Evolutionary conservation across 2,888 invertebrate genomes (phyloP).

Genomic region (Caenorhabditis uteleia): DNA sequence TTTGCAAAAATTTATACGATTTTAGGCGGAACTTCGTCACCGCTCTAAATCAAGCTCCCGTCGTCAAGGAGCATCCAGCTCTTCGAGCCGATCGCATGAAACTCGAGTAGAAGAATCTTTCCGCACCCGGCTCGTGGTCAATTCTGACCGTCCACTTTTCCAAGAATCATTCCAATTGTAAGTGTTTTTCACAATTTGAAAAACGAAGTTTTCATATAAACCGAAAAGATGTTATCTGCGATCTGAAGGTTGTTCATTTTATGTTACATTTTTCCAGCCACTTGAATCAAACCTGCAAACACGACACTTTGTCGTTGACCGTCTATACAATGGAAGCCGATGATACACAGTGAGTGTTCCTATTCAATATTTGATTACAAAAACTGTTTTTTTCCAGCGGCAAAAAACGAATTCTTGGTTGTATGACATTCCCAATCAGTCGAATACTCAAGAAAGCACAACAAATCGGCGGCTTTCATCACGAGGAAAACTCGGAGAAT

Average conservation of each 20-base stretch:
- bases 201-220: not conserved
- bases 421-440: slow-evolving; percentile 58
- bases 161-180: slow-evolving; percentile 49
- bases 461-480: slow-evolving; percentile 11
- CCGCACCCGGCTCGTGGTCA: slow-evolving; percentile 40
- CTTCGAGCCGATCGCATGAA: slow-evolving; percentile 4
- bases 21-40: slow-evolving; percentile 30
- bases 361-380: not conserved
- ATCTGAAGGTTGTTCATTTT: too few relatives aligned
- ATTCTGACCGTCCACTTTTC: slow-evolving; percentile 46
- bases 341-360: slow-evolving; percentile 16
- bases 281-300: slow-evolving; percentile 29
- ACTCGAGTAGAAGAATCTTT: slow-evolving; percentile 22
- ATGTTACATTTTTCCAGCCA: slow-evolving; percentile 25
- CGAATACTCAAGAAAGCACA: slow-evolving; percentile 43
- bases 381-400: slow-evolving; percentile 7
- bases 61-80: slow-evolving; percentile 21
- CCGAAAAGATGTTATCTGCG: too few relatives aligned
- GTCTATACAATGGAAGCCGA: slow-evolving; percentile 37
- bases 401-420: slow-evolving; percentile 54
- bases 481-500: slow-evolving; percentile 11
- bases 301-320: slow-evolving; percentile 39
- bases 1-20: not conserved
- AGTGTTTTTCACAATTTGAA: slow-evolving; percentile 9
- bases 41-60: slow-evolving; percentile 2